Base-by-base conservation (phyloP, 2,113 vertebrate genomes). In the Chunga burmeisteri region DNA sequence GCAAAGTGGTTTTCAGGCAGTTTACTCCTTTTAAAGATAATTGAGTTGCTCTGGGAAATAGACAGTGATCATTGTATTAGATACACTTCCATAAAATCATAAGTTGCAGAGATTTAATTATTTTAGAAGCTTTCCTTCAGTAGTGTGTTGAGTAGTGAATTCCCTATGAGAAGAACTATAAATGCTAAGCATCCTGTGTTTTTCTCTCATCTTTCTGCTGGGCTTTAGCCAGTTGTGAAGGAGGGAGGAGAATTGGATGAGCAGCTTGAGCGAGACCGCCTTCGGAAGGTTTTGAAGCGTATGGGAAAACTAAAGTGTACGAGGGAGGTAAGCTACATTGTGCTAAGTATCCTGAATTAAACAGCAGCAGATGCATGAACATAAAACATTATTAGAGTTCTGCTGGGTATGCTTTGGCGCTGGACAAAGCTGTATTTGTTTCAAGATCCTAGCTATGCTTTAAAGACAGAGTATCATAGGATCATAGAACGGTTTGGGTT, bases 231-330 rank as follows among this genome's bases (percentile, higher is more conserved):
- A 27, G 94, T 98, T 67, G 94, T 98, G 75, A 99, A 99, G 34
- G 98, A 99, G 9, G 97, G 96, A 38, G 98, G 98, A 90, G 98
- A 98, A 88, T 6, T 98, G 90, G 98, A 99, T 52, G 98, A 99
- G 56, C 99, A 98, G 4, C 97, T 97, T 36, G 98, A 99, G 50
- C 98, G 99, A 91, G 99, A 99, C 8, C 98, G 99, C 78, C 98
- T 99, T 65, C 98, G 99, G 38, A 99, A 98, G 90, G 98, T 99
- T 86, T 96, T 99, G 52, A 99, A 99, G 97, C 98, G 98, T 66
- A 97, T 99, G 95, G 99, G 99, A 3, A 99, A 99, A 88, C 97
- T 99, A 7, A 99, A 98, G 96, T 99, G 99, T 92, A 98, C 98
- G 0, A 98, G 98, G 92, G 98, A 99, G 99, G 99, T 99, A 94